Conservation (phyloP, 2,888 invertebrate genomes). For the Pristionchus arcanus region DNA sequence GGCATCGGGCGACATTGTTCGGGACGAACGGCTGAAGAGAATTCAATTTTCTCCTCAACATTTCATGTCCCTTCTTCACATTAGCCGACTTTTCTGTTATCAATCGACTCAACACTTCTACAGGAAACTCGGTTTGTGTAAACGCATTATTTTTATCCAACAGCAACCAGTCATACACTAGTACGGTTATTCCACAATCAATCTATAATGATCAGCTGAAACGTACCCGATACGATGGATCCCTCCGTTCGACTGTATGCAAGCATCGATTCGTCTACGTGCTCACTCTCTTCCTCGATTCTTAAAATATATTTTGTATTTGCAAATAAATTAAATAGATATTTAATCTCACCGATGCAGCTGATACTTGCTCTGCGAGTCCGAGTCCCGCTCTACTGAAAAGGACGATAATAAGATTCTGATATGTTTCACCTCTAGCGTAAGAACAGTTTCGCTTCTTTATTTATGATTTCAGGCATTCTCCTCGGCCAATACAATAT, state of each 20-base stretch:
- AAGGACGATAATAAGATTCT: not conserved
- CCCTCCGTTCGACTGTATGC: constrained; percentile 54
- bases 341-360: constrained; percentile 62
- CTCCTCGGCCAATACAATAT: no score
- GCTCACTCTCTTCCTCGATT: constrained; percentile 51
- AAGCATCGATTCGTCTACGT: constrained; percentile 41
- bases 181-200: not conserved
- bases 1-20: constrained; percentile 40
- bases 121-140: no score
- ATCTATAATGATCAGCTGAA: not conserved
- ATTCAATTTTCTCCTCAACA: no score
- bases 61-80: no score
- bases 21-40: not conserved
- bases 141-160: not conserved
- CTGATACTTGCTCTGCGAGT: constrained; percentile 66
- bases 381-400: constrained; percentile 63
- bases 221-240: constrained; percentile 48
- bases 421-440: no score
- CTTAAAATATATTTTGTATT: constrained; percentile 6
- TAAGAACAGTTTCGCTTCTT: no score
- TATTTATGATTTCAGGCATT: no score
- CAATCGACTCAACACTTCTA: no score
- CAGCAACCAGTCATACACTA: not conserved
- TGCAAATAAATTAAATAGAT: not conserved
- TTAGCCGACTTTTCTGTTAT: no score